Base-by-base conservation (phyloP, 2,113 vertebrate genomes). In the Microcebus tavaratra region DNA sequence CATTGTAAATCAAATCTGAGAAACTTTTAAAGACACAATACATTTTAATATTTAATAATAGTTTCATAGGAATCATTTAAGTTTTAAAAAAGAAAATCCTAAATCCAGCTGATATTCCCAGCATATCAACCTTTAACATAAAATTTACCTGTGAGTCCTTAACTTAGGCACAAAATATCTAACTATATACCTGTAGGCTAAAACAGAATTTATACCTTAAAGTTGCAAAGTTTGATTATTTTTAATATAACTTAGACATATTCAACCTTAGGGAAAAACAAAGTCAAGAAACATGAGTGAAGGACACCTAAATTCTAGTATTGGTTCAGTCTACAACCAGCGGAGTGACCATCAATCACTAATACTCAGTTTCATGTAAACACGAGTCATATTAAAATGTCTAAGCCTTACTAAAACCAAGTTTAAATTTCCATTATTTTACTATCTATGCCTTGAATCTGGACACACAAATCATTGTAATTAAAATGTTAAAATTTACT, bases 1-100 rank as follows among this genome's bases (percentile, higher is more conserved):
- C 42, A 42, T 0, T 82, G 17, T 93, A 96, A 92, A 93, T 93
- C 78, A 94, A 95, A 82, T 7, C 34, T 83, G 78, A 94, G 55
- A 91, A 93, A 96, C 7, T 80, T 75, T 88, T 36, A 79, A 87
- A 94, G 78, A 88, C 20, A 80, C 5, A 31, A 68, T 57, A 39
- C 15, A 87, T 88, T 94, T 90, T 86, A 75, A 96, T 89, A 82
- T 90, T 96, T 93, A 90, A 39, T 91, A 73, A 86, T 6, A 72
- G 57, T 80, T 86, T 29, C 21, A 59, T 39, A 79, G 9, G 21
- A 93, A 83, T 90, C n/a, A 91, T 78, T 94, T 67, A 73, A 70
- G n/a, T 96, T 95, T 89, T 34, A 82, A 97, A 97, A 90, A 17
- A 91, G 65, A 92, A 94, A 91, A 79, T 36, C 7, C 63, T 50